Percentiles rank a stretch among this genome's conserved stretches.
These are phyloP conservation scores for Athene noctua DNA, from an alignment of 2,113 vertebrate genomes.

Conservation along the genomic window DNA sequence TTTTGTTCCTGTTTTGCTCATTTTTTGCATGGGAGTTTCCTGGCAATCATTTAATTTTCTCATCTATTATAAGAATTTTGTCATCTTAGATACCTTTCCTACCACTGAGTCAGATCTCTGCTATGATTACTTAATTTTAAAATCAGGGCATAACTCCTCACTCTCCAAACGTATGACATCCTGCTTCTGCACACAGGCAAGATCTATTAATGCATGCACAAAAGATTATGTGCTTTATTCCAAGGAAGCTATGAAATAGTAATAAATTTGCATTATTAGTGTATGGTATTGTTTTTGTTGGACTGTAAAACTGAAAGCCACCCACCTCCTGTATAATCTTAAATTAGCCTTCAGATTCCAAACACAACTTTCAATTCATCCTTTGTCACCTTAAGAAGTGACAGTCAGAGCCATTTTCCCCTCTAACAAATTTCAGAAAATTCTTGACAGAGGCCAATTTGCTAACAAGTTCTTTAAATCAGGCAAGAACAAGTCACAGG, in stretches of 20 bases:
- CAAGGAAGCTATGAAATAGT: background rate
- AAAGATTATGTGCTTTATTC: background rate
- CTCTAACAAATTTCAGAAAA: background rate
- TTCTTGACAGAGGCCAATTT: background rate
- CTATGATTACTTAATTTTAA: background rate
- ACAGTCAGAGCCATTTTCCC: background rate
- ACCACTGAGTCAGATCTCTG: background rate
- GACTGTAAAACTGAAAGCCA: background rate
- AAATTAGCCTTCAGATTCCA: background rate
- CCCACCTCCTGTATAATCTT: background rate
- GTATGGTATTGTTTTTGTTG: background rate
- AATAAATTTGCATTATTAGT: background rate
- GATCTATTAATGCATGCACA: background rate
- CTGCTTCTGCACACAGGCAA: background rate
- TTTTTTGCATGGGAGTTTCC: background rate
- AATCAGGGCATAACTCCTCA: background rate
- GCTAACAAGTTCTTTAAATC: background rate
- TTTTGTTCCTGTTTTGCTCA: constrained; percentile 7
- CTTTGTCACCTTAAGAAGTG: background rate
- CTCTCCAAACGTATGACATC: background rate
- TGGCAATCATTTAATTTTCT: background rate
- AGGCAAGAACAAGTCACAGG: background rate
- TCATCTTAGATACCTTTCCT: background rate
- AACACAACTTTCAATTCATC: background rate
- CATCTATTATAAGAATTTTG: background rate